Base-by-base conservation (phyloP, 1,140 invertebrate species). In the Mactra quadrangularis region DNA sequence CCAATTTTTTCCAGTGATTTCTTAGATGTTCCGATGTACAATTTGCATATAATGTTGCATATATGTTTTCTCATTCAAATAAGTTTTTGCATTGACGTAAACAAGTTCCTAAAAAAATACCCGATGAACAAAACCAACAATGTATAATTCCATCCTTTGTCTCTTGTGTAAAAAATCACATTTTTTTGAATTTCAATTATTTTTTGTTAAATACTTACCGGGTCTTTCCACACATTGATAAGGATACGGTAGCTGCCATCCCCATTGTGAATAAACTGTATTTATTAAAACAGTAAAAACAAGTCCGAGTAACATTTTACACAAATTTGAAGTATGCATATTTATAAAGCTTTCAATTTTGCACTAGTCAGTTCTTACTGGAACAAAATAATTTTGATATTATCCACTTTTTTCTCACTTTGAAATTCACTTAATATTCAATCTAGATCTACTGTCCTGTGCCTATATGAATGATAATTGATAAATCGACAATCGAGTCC, bases 151-250 rank as follows among this genome's bases (percentile, higher is more conserved):
- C 6, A 33, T n/a, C 17, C 25, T 35, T 47, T 68, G 15, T 45
- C 4, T 15, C 19, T 41, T 41, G 1, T 45, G 19, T 45, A 1
- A 68, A 33, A n/a, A 33, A 22, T 6, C 1, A 6, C n/a, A 68
- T 13, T 45, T 9, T 31, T 29, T 59, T 59, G 35, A 29, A 13
- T 33, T 41, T 22, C 22, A 22, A 35, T n/a, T n/a, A n/a, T n/a
- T n/a, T n/a, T n/a, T n/a, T n/a, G 31, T 64, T n/a, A 33, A 17
- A 41, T 22, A 27, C 68, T 50, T 75, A 75, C 71, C 71, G 41
- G 71, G 71, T 1, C 71, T 52, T 25, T 75, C 71, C 29, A 75
- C 55, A 31, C 71, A 75, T 17, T 25, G 3, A 35, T 75, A 75
- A n/a, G 11, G 29, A 1, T 27, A 25, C 33, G 71, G 71, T 3